phyloP scores from a whole-genome alignment of 2,888 invertebrate species.

The Boloria selene region DNA sequence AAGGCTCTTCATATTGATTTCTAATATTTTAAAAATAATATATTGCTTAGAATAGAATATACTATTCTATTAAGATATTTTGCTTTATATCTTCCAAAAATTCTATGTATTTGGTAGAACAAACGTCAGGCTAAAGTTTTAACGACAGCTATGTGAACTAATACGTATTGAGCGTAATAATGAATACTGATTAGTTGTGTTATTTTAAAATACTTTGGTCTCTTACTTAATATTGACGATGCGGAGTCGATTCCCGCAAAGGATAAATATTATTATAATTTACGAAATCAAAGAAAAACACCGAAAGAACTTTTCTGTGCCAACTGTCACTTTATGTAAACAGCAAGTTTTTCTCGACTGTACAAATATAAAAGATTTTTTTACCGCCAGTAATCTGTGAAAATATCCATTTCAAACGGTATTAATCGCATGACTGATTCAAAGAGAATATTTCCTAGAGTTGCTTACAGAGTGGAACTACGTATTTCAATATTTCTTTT shows the following conservation, averaged over 20 bases:
- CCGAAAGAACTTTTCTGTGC: background rate
- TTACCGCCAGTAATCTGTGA: constrained; percentile 27
- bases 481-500: constrained; percentile 36
- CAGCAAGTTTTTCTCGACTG: constrained; percentile 4
- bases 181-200: background rate
- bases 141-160: too few relatives aligned
- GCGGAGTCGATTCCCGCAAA: too few relatives aligned
- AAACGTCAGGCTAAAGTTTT: too few relatives aligned
- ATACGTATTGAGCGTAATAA: background rate
- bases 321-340: constrained; percentile 5
- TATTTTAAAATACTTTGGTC: background rate
- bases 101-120: too few relatives aligned
- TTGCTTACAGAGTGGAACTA: constrained; percentile 27
- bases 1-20: too few relatives aligned
- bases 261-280: too few relatives aligned
- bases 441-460: constrained; percentile 30
- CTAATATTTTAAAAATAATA: too few relatives aligned
- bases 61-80: too few relatives aligned
- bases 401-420: constrained; percentile 37
- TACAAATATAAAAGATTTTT: constrained; percentile 24
- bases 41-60: too few relatives aligned
- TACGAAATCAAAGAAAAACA: too few relatives aligned
- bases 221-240: background rate
- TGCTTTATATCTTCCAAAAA: too few relatives aligned
- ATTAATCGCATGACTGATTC: constrained; percentile 37